Percentiles rank a stretch among this genome's conserved stretches.
phyloP scores from a whole-genome alignment of 1,140 invertebrate genomes.

The Diachasma alloeum region DNA sequence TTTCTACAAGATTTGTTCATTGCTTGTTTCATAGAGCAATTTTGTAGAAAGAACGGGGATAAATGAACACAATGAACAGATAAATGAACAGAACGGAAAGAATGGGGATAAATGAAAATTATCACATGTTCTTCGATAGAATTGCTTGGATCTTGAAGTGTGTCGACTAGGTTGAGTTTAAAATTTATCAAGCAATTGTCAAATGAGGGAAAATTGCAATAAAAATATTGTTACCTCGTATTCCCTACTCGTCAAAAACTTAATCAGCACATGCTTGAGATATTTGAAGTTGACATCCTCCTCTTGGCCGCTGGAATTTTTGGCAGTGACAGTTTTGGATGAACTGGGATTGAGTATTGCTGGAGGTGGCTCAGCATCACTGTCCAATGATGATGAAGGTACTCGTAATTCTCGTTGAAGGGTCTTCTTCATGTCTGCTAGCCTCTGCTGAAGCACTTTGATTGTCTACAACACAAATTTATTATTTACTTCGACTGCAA shows the following conservation, averaged over 20 bases:
- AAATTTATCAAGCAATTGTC: too few relatives aligned
- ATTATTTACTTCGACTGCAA: too few relatives aligned
- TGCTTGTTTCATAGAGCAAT: too few relatives aligned
- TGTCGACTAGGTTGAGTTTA: too few relatives aligned
- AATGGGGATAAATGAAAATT: too few relatives aligned
- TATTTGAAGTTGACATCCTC: constrained; percentile 87
- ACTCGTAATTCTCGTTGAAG: constrained; percentile 84
- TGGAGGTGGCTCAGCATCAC: constrained; percentile 47
- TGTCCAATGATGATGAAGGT: constrained; percentile 55
- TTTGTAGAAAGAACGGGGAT: too few relatives aligned
- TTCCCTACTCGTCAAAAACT: constrained; percentile 88
- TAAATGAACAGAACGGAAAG: too few relatives aligned
- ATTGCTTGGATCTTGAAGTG: too few relatives aligned
- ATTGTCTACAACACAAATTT: constrained; percentile 74
- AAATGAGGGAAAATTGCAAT: too few relatives aligned
- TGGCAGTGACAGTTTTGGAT: constrained; percentile 66
- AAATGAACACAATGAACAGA: too few relatives aligned
- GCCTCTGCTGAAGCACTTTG: constrained; percentile 84
- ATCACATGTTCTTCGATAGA: too few relatives aligned
- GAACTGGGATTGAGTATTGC: constrained; percentile 66
- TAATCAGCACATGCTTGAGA: constrained; percentile 91
- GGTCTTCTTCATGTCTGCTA: constrained; percentile 90
- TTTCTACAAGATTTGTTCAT: too few relatives aligned
- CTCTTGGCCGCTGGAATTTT: constrained; percentile 57
- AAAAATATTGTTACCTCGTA: constrained; percentile 69